These are phyloP conservation scores for Ophioderma brevispina DNA, from an alignment of 35 echinoderm and acorn worm species.

Conservation along the genomic window DNA sequence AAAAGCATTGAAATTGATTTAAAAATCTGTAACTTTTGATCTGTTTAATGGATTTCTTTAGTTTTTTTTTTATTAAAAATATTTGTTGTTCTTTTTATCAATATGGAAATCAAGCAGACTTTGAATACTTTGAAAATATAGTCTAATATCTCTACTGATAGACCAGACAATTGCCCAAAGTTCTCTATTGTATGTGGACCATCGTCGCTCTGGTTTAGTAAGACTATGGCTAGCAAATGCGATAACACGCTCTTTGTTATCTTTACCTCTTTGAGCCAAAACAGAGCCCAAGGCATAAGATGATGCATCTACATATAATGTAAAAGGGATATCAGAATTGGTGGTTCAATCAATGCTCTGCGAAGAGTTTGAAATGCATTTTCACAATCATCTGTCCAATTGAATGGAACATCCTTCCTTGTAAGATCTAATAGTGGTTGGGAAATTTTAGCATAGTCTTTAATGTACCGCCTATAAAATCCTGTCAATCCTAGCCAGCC, in stretches of 20 bases:
- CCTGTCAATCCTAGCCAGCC: not conserved
- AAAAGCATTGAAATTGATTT: too few relatives aligned
- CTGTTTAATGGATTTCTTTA: too few relatives aligned
- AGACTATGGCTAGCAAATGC: conserved; percentile 27
- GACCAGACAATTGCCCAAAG: conserved; percentile 11
- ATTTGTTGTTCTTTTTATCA: too few relatives aligned
- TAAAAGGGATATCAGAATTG: too few relatives aligned
- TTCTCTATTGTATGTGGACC: conserved; percentile 45
- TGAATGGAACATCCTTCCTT: not conserved
- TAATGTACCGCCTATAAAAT: not conserved
- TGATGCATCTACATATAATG: not conserved
- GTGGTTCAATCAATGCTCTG: too few relatives aligned
- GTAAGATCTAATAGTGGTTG: not conserved
- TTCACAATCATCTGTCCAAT: not conserved
- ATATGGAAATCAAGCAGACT: too few relatives aligned
- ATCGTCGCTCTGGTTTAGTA: conserved; percentile 10
- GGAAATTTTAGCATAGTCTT: too few relatives aligned
- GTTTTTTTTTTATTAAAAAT: too few relatives aligned
- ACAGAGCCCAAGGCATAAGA: not conserved
- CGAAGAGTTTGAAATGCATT: not conserved
- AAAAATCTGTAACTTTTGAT: too few relatives aligned
- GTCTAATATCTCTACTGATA: too few relatives aligned
- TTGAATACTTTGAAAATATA: too few relatives aligned
- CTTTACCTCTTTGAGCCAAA: not conserved
- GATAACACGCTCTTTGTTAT: conserved; percentile 7